Conservation (phyloP, 2,113 vertebrate genomes). For the Coreoperca whiteheadi region DNA sequence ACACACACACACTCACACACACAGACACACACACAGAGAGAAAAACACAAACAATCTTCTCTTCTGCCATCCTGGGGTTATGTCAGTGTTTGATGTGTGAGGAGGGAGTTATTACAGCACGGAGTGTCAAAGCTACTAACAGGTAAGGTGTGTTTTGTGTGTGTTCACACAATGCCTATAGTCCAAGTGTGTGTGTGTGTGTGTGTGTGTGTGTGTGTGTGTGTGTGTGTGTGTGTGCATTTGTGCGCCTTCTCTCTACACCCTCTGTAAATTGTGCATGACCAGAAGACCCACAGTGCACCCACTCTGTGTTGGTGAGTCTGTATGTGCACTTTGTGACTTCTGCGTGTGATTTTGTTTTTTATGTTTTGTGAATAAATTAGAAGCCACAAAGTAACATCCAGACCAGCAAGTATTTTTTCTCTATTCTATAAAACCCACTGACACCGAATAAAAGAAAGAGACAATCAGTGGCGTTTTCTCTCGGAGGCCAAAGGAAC, state of each 20-base stretch:
- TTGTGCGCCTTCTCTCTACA: not conserved
- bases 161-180: not conserved
- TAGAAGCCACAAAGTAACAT: not conserved
- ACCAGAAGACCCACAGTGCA: not conserved
- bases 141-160: constrained; percentile 4
- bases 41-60: constrained; percentile 4
- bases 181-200: not conserved
- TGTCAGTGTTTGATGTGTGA: constrained; percentile 44
- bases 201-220: too few relatives aligned
- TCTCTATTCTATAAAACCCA: not conserved
- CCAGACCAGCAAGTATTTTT: not conserved
- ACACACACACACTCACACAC: constrained; percentile 10
- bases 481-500: too few relatives aligned
- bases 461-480: not conserved
- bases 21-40: constrained; percentile 14
- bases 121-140: constrained; percentile 11
- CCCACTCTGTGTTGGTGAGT: too few relatives aligned
- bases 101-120: constrained; percentile 35
- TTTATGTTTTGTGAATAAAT: not conserved
- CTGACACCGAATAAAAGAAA: not conserved
- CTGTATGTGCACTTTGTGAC: not conserved
- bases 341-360: not conserved
- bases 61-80: constrained; percentile 19
- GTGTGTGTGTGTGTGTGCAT: not conserved
- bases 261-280: not conserved